Percentiles rank a stretch among this genome's conserved stretches.
phyloP scores from a whole-genome alignment of 2,797 vertebrate species.

The Buphagus erythrorhynchus region DNA sequence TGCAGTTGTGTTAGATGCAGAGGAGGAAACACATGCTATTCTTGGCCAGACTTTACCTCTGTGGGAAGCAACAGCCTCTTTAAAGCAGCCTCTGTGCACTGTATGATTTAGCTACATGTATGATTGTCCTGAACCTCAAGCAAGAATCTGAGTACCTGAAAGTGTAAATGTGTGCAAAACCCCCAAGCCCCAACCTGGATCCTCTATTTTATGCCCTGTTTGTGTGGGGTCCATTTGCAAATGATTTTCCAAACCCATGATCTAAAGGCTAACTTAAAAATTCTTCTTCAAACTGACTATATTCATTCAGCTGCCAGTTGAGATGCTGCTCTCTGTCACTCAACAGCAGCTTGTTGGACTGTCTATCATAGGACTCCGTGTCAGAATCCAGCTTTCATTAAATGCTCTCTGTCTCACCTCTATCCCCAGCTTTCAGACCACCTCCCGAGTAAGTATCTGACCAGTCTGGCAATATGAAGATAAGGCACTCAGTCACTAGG shows the following conservation, averaged over 20 bases:
- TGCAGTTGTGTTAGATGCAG: constrained; percentile 56
- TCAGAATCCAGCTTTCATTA: not conserved
- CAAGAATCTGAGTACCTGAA: not conserved
- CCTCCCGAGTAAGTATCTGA: not conserved
- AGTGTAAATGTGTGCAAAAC: not conserved
- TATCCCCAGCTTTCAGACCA: not conserved
- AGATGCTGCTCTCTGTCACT: not conserved
- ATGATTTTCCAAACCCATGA: not conserved
- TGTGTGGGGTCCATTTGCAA: not conserved
- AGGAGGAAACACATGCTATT: constrained; percentile 67
- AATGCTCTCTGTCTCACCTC: not conserved
- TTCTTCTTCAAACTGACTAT: not conserved
- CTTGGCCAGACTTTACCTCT: constrained; percentile 18
- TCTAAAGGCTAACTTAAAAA: not conserved
- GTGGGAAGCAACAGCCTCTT: constrained; percentile 31
- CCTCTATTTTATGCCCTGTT: not conserved
- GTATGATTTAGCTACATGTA: not conserved
- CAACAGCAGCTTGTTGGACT: not conserved
- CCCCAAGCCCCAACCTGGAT: not conserved
- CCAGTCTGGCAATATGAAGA: not conserved
- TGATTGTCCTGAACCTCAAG: not conserved
- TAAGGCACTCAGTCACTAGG: not conserved
- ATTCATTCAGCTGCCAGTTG: not conserved
- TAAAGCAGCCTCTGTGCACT: not conserved
- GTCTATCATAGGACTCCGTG: not conserved